These are phyloP conservation scores for Macrophya annulata DNA, from an alignment of 2,888 invertebrate genomes.

Conservation along the genomic window DNA sequence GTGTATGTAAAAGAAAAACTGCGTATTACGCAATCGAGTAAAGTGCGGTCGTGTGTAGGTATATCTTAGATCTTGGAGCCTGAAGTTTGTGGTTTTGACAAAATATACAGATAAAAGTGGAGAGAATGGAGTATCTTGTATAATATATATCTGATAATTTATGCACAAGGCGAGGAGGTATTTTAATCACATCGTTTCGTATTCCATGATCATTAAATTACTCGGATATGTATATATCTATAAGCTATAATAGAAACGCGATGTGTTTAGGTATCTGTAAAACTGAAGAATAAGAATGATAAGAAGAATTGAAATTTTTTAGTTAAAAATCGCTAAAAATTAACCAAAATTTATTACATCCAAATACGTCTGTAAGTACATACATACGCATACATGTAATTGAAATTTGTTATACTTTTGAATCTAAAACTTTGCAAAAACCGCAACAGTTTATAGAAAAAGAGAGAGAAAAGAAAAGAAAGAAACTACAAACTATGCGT, in stretches of 20 bases:
- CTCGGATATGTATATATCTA: neutral
- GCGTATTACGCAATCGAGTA: slow-evolving; percentile 41
- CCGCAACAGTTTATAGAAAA: neutral
- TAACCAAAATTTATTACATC: too few species aligned
- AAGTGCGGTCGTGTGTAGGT: slow-evolving; percentile 20
- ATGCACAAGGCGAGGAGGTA: neutral
- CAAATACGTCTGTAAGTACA: too few species aligned
- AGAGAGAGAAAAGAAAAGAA: neutral
- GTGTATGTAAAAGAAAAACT: neutral
- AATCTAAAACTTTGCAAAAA: neutral
- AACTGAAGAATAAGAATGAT: neutral
- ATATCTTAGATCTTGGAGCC: neutral
- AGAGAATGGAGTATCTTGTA: neutral
- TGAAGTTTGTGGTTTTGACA: slow-evolving; percentile 35
- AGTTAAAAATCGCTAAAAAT: neutral
- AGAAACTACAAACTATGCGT: neutral
- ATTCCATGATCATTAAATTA: neutral
- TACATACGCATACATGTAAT: too few species aligned
- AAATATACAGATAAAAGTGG: slow-evolving; percentile 14
- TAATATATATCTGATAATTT: neutral
- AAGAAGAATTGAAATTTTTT: neutral
- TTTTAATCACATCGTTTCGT: slow-evolving; percentile 8
- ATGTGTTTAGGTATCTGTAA: neutral
- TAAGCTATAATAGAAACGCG: neutral
- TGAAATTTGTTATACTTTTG: neutral